Evolutionary conservation across 2,797 vertebrate species (phyloP).

Genomic region (Pelobates cultripes): DNA sequence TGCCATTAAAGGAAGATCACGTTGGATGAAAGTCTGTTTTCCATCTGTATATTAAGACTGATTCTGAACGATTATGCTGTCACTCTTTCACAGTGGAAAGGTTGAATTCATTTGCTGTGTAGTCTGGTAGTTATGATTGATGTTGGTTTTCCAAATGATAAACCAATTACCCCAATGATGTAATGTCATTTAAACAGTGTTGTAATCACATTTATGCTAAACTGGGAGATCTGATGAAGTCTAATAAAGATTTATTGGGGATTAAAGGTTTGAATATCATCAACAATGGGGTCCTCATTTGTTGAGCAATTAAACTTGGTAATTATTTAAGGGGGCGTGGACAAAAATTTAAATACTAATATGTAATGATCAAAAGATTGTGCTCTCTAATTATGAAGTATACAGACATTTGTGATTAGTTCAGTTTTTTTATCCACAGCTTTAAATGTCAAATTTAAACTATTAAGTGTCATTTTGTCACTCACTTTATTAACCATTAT

Average conservation of each 20-base stretch:
- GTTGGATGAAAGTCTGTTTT: conserved; percentile 83
- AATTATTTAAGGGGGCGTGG: conserved; percentile 56
- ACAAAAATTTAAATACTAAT: background rate
- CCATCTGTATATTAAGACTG: conserved; percentile 83
- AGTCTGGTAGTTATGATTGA: conserved; percentile 97
- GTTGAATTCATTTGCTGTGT: conserved; percentile 95
- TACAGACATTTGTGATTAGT: too few species aligned
- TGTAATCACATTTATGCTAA: conserved; percentile 97
- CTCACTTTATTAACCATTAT: too few species aligned
- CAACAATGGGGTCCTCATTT: conserved; percentile 97
- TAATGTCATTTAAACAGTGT: conserved; percentile 99
- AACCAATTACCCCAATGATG: conserved; percentile 98
- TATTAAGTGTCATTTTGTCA: too few species aligned
- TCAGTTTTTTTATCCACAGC: too few species aligned
- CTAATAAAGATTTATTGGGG: conserved; percentile 98
- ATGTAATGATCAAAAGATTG: too few species aligned
- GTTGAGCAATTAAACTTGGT: conserved; percentile 75
- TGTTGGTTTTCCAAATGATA: conserved; percentile 96
- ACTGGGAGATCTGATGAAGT: conserved; percentile 91
- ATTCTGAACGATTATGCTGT: conserved; percentile 90
- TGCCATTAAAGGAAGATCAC: conserved; percentile 85
- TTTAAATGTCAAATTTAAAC: too few species aligned
- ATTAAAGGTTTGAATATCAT: conserved; percentile 95
- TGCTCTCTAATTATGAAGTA: too few species aligned
- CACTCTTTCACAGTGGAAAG: conserved; percentile 83